A percentile compares a stretch with the other conserved stretches of the same genome.
phyloP scores from a whole-genome alignment of 2,888 invertebrate species.

The Tuta absoluta region DNA sequence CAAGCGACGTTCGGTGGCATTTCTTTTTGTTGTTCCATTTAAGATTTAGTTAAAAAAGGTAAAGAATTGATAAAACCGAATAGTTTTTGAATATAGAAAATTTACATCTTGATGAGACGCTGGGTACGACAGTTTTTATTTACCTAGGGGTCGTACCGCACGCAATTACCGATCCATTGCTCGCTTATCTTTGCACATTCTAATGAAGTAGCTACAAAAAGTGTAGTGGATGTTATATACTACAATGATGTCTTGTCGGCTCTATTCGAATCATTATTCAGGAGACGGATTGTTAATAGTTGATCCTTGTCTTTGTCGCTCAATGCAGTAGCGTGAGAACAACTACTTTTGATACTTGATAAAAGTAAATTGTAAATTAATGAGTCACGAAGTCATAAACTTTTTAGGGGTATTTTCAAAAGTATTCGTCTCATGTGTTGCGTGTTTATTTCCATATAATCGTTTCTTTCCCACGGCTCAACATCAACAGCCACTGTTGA shows the following conservation, averaged over 20 bases:
- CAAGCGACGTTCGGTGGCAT: no score
- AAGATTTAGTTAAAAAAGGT: no score
- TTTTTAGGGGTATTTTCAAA: neutral
- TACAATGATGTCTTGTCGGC: constrained; percentile 16
- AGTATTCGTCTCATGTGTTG: neutral
- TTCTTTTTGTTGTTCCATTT: no score
- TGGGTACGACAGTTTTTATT: no score
- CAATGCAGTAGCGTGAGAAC: constrained; percentile 52
- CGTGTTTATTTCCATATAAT: neutral
- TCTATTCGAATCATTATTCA: constrained; percentile 63
- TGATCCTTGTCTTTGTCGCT: constrained; percentile 68
- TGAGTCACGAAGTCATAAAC: constrained; percentile 28
- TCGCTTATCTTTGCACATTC: neutral
- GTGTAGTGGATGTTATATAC: neutral
- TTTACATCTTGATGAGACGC: no score
- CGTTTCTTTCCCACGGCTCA: neutral
- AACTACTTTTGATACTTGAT: constrained; percentile 51
- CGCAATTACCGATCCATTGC: neutral
- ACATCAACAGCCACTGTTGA: neutral
- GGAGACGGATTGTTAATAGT: constrained; percentile 70
- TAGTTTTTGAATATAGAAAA: no score
- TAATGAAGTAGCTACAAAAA: neutral
- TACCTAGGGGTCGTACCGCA: neutral
- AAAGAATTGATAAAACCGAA: no score
- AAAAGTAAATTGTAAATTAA: constrained; percentile 25